Evolutionary conservation across 2,888 invertebrate species (phyloP).

Genomic region (Leucoptera coffeella): DNA sequence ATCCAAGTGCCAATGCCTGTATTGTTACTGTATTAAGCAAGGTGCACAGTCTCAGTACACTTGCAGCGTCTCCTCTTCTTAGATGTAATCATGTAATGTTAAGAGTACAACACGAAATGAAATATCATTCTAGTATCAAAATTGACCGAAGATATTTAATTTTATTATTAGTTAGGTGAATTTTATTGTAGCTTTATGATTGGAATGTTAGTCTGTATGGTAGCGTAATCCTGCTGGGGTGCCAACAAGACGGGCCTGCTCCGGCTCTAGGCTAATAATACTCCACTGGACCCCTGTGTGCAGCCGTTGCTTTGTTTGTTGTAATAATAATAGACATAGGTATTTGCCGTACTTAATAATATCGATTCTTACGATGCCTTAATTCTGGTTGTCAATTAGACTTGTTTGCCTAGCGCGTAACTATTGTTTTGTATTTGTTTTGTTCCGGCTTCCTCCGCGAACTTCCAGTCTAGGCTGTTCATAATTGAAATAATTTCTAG

Average conservation of each 20-base stretch:
- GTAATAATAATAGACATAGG: conserved; percentile 53
- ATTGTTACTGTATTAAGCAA: no score
- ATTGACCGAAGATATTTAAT: conserved; percentile 55
- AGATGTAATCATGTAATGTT: conserved; percentile 49
- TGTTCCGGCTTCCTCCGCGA: conserved; percentile 53
- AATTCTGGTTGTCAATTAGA: conserved; percentile 57
- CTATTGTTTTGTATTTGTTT: conserved; percentile 46
- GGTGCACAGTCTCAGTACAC: conserved; percentile 54
- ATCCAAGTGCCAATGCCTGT: conserved; percentile 57
- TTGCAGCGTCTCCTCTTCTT: conserved; percentile 48
- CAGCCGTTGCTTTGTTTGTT: conserved; percentile 40
- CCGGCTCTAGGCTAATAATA: conserved; percentile 49
- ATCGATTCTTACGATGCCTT: conserved; percentile 57
- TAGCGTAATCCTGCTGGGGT: no score
- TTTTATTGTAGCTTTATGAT: conserved; percentile 54
- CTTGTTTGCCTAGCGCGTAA: conserved; percentile 52
- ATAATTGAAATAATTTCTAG: conserved; percentile 54
- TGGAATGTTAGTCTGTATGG: conserved; percentile 53
- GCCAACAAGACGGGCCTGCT: no score
- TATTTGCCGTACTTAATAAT: conserved; percentile 55
- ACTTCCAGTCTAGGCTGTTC: conserved; percentile 56
- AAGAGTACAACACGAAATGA: conserved; percentile 55
- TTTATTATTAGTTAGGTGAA: conserved; percentile 50
- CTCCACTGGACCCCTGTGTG: no score
- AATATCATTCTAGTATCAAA: conserved; percentile 56